phyloP scores from a whole-genome alignment of 2,113 vertebrate species.

The Anas platyrhynchos region DNA sequence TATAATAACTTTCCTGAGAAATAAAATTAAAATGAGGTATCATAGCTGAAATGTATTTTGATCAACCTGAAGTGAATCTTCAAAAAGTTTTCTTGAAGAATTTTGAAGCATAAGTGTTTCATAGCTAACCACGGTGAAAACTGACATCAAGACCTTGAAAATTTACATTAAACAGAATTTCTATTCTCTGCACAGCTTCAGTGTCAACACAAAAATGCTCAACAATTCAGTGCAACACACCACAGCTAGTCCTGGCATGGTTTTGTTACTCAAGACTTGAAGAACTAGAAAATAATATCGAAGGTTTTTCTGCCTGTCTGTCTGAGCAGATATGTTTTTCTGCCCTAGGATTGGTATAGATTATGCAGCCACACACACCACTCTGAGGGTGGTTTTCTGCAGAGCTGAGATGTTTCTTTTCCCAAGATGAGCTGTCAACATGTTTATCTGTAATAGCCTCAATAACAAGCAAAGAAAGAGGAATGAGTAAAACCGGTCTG shows the following conservation, averaged over 20 bases:
- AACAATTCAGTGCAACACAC: constrained; percentile 8
- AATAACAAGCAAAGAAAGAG: constrained; percentile 26
- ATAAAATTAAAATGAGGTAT: neutral
- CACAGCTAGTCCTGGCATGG: neutral
- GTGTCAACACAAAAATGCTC: neutral
- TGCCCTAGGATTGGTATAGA: neutral
- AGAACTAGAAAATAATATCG: neutral
- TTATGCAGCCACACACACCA: neutral
- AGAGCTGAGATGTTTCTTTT: constrained; percentile 21
- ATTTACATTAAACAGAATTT: neutral
- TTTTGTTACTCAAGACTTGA: constrained; percentile 6
- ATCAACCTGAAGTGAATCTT: neutral
- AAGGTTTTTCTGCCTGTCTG: constrained; percentile 2
- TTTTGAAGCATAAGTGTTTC: neutral
- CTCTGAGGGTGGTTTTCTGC: constrained; percentile 23
- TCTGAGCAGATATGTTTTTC: constrained; percentile 1
- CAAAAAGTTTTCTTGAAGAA: neutral
- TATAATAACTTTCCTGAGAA: neutral
- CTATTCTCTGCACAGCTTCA: neutral
- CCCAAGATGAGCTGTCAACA: constrained; percentile 13
- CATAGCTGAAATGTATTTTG: neutral
- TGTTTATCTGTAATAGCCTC: constrained; percentile 32
- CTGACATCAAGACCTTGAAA: neutral
- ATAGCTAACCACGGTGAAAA: neutral
- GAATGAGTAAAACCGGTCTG: constrained; percentile 10